These are phyloP conservation scores for Parauchenoglanis ngamensis DNA, from an alignment of 2,797 vertebrate genomes.

Conservation along the genomic window DNA sequence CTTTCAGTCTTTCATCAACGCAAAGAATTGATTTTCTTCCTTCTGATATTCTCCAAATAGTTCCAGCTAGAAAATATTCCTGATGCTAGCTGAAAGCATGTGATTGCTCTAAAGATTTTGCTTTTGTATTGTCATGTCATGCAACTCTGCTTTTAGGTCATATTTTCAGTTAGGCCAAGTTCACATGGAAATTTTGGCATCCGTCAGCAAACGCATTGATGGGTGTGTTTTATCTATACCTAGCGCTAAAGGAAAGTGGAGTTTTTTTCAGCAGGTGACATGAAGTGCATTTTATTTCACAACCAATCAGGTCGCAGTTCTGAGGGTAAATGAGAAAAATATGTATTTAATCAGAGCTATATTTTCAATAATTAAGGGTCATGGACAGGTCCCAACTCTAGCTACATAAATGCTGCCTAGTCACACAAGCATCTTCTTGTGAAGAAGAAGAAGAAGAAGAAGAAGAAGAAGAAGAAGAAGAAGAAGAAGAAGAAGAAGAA, in stretches of 20 bases:
- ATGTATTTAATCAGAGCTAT: background rate
- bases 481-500: too few relatives aligned
- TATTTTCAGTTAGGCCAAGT: background rate
- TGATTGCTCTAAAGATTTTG: background rate
- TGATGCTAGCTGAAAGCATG: background rate
- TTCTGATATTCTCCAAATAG: background rate
- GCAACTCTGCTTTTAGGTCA: background rate
- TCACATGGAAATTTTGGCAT: background rate
- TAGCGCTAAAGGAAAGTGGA: background rate
- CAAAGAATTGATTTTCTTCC: background rate
- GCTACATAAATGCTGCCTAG: background rate
- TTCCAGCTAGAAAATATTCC: background rate
- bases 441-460: too few relatives aligned
- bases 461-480: too few relatives aligned
- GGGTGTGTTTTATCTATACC: background rate
- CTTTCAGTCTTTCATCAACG: background rate
- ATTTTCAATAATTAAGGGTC: too few relatives aligned
- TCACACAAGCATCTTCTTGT: background rate
- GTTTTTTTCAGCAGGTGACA: background rate
- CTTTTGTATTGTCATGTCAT: background rate
- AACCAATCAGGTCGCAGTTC: background rate
- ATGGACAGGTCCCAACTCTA: background rate
- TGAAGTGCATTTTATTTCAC: background rate
- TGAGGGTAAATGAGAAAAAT: background rate
- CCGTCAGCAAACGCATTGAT: background rate